Conservation (phyloP, 2,113 vertebrate genomes). For the Perca fluviatilis region DNA sequence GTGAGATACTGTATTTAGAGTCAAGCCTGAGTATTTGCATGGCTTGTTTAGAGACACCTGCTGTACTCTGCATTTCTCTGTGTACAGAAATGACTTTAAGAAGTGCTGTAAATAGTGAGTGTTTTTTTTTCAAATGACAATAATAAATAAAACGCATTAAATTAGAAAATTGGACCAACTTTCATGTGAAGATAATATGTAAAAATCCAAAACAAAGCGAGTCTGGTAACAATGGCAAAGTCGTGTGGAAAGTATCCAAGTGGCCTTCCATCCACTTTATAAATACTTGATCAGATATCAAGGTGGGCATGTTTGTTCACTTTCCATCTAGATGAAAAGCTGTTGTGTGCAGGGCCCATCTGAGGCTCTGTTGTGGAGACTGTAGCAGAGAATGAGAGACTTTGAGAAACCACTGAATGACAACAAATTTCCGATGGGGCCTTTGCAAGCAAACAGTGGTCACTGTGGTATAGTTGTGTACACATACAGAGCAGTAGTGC, state of each 20-base stretch:
- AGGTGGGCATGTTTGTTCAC: conserved; percentile 65
- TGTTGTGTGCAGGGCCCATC: conserved; percentile 35
- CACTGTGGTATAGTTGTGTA: conserved; percentile 47
- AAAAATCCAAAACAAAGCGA: not conserved
- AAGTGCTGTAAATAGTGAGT: not conserved
- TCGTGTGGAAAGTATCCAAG: conserved; percentile 16
- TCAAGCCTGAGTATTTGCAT: not conserved
- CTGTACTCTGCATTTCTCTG: not conserved
- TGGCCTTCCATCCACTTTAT: conserved; percentile 35
- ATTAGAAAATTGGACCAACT: not conserved
- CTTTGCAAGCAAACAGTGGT: conserved; percentile 61
- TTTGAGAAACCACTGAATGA: conserved; percentile 54
- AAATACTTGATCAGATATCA: conserved; percentile 74
- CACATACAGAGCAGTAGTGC: conserved; percentile 11
- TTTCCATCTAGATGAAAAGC: conserved; percentile 49
- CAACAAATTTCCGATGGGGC: conserved; percentile 48
- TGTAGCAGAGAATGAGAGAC: conserved; percentile 46
- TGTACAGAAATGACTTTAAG: not conserved
- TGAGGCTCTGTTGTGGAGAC: conserved; percentile 29
- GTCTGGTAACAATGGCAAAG: conserved; percentile 20
- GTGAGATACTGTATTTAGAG: not conserved
- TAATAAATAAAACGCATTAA: not conserved
- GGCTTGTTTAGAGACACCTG: not conserved
- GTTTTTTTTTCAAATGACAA: conserved; percentile 9
- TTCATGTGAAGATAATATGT: not conserved